Evolutionary conservation across 2,888 invertebrate species (phyloP).

Genomic region (Ormia ochracea): DNA sequence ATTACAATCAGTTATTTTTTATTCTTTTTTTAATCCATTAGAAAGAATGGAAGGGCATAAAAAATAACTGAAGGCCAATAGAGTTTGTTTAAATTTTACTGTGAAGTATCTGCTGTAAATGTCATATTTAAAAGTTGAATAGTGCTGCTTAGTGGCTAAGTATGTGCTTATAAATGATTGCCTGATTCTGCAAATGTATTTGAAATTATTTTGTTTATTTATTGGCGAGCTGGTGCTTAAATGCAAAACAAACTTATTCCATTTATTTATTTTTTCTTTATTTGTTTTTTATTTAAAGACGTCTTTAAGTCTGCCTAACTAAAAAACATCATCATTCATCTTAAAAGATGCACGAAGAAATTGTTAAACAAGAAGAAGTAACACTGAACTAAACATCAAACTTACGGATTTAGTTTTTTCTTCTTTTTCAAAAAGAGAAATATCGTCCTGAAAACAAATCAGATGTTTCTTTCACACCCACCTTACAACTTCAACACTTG

Average conservation of each 20-base stretch:
- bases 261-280: neutral
- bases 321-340: slow-evolving; percentile 59
- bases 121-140: no score
- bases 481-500: slow-evolving; percentile 19
- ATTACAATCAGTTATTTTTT: no score
- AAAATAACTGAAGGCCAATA: no score
- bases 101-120: no score
- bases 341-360: slow-evolving; percentile 43
- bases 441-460: slow-evolving; percentile 52
- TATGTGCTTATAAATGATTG: neutral
- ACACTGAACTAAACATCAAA: slow-evolving; percentile 19
- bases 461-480: slow-evolving; percentile 53
- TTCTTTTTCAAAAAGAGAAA: neutral
- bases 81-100: no score
- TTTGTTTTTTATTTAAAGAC: neutral
- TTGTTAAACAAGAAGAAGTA: neutral
- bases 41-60: no score
- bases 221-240: slow-evolving; percentile 14
- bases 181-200: neutral
- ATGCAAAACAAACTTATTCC: neutral
- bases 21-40: no score
- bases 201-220: neutral
- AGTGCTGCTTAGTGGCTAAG: neutral
- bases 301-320: slow-evolving; percentile 48
- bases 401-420: slow-evolving; percentile 19